A percentile compares a stretch with the other conserved stretches of the same genome.
These are phyloP conservation scores for Ptychadena robeensis DNA, from an alignment of 2,797 vertebrate species.

Conservation along the genomic window DNA sequence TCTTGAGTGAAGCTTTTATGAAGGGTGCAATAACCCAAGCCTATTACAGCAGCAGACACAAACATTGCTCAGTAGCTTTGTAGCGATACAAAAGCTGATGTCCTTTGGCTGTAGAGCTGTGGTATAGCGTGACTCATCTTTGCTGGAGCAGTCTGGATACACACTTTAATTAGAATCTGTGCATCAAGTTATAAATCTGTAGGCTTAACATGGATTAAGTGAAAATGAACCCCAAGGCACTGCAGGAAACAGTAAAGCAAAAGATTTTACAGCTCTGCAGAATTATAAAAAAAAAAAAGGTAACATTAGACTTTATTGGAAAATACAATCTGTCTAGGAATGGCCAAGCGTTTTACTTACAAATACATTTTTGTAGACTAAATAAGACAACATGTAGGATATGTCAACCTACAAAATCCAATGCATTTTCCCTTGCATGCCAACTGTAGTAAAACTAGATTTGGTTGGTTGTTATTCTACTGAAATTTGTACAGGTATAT, in stretches of 20 bases:
- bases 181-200: constrained; percentile 56
- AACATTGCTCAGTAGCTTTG: constrained; percentile 60
- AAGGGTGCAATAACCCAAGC: constrained; percentile 52
- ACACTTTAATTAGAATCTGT: constrained; percentile 66
- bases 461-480: not conserved
- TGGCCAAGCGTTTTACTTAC: not conserved
- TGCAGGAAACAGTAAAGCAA: not conserved
- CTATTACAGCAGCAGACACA: constrained; percentile 58
- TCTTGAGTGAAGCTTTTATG: constrained; percentile 38
- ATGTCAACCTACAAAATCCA: not conserved
- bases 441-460: not conserved
- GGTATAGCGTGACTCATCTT: constrained; percentile 63
- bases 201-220: constrained; percentile 13
- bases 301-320: not conserved
- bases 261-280: not conserved
- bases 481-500: too few relatives aligned
- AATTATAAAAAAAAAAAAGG: not conserved
- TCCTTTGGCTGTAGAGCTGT: constrained; percentile 62
- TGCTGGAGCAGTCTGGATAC: constrained; percentile 57
- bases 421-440: not conserved
- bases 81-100: constrained; percentile 57
- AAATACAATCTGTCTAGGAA: not conserved
- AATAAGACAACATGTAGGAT: too few relatives aligned
- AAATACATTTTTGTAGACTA: too few relatives aligned
- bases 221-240: not conserved